Percentiles rank a stretch among this genome's conserved stretches.
Evolutionary conservation across 92 coral and sea anemone species (phyloP).

Genomic region (Scolanthus callimorphus): DNA sequence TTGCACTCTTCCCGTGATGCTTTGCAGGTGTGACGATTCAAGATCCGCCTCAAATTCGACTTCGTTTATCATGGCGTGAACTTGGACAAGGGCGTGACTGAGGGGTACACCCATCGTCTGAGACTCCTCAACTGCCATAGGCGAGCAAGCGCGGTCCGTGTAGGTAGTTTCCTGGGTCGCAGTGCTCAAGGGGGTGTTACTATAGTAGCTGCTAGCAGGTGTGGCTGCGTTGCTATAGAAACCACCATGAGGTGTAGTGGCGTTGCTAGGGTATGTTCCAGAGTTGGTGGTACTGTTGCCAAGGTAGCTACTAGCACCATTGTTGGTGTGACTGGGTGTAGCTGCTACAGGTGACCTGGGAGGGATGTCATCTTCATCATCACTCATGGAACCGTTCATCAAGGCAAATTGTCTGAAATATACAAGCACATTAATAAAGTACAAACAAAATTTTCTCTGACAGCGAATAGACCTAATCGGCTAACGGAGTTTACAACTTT

Average conservation of each 20-base stretch:
- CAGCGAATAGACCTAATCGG: too few species aligned
- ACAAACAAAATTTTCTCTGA: too few species aligned
- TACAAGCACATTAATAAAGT: too few species aligned
- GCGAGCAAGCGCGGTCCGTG: constrained; percentile 55
- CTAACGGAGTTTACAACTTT: too few species aligned
- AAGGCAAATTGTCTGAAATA: constrained; percentile 14
- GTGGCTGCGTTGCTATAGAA: background rate
- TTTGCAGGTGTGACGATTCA: constrained; percentile 25
- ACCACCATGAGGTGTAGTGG: background rate
- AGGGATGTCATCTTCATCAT: constrained; percentile 25
- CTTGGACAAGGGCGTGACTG: constrained; percentile 70
- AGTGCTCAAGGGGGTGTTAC: background rate
- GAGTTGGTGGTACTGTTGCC: too few species aligned
- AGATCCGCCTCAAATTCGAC: constrained; percentile 93
- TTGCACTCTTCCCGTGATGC: constrained; percentile 42
- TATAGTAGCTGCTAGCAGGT: background rate
- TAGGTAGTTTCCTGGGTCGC: constrained; percentile 31
- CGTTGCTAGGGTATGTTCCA: background rate
- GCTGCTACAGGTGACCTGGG: constrained; percentile 10
- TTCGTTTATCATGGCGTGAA: constrained; percentile 90
- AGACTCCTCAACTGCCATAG: constrained; percentile 61
- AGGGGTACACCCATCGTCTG: constrained; percentile 18
- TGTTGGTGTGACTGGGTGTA: too few species aligned
- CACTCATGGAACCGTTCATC: constrained; percentile 5
- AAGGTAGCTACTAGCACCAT: too few species aligned